phyloP scores from a whole-genome alignment of 2,888 invertebrate species.

The Spilosoma lubricipeda region DNA sequence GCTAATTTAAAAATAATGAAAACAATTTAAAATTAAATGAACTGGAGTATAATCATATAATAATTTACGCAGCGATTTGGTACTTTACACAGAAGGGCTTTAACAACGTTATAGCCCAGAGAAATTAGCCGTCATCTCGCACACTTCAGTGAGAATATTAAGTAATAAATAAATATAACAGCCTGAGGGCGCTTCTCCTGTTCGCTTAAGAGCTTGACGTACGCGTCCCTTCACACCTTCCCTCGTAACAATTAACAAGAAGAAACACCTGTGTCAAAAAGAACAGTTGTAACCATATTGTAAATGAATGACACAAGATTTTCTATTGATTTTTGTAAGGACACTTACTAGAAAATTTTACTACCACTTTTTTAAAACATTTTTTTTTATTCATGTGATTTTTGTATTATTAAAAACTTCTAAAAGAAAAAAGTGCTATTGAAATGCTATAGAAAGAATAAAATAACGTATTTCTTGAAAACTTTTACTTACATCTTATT shows the following conservation, averaged over 20 bases:
- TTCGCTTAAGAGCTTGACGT: neutral
- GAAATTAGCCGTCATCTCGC: neutral
- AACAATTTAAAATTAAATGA: too few relatives aligned
- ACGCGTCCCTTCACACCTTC: neutral
- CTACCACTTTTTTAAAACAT: too few relatives aligned
- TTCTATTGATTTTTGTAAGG: too few relatives aligned
- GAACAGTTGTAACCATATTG: neutral
- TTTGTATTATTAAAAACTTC: too few relatives aligned
- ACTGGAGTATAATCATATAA: neutral
- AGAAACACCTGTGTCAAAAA: neutral
- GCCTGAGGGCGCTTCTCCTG: neutral
- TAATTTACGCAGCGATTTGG: neutral
- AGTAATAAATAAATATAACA: neutral
- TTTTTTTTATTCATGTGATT: too few relatives aligned
- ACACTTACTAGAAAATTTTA: too few relatives aligned
- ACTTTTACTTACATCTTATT: too few relatives aligned
- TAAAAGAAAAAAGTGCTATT: too few relatives aligned
- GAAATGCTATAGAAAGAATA: too few relatives aligned
- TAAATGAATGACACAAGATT: too few relatives aligned
- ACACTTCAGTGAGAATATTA: neutral
- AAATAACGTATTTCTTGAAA: too few relatives aligned
- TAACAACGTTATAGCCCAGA: neutral
- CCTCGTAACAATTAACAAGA: neutral
- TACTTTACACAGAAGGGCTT: neutral
- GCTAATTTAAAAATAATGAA: too few relatives aligned